A percentile compares a stretch with the other conserved stretches of the same genome.
Evolutionary conservation across 2,888 invertebrate species (phyloP).

Genomic region (Lissonota sp.): DNA sequence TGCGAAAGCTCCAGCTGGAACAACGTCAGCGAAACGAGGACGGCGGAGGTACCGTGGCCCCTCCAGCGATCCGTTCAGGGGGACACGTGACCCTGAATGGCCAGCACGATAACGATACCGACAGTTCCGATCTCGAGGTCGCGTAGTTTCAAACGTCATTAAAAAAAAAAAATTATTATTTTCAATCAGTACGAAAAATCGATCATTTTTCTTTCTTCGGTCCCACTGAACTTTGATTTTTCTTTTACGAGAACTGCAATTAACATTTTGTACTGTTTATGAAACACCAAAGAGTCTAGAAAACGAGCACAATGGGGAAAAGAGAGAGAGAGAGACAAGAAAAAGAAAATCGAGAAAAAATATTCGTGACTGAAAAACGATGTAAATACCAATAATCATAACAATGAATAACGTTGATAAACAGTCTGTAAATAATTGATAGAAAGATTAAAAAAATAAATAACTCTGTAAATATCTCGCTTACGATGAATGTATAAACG

Average conservation of each 20-base stretch:
- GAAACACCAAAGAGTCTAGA: constrained; percentile 4
- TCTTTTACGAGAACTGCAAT: constrained; percentile 29
- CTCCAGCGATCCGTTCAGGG: constrained; percentile 74
- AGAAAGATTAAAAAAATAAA: constrained; percentile 67
- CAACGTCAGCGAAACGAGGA: constrained; percentile 83
- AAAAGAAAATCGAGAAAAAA: constrained; percentile 31
- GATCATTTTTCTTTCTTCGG: background rate
- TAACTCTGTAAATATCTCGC: constrained; percentile 81
- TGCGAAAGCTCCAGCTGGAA: constrained; percentile 93
- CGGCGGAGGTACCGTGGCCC: constrained; percentile 71
- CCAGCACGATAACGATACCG: constrained; percentile 82
- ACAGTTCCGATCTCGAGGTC: constrained; percentile 93
- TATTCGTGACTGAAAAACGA: constrained; percentile 49
- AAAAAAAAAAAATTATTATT: background rate
- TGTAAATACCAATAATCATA: constrained; percentile 58
- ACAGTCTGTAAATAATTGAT: constrained; percentile 67
- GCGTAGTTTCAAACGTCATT: constrained; percentile 85
- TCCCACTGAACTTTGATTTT: constrained; percentile 62
- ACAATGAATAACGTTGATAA: constrained; percentile 40
- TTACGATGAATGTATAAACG: constrained; percentile 78
- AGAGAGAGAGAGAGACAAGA: background rate
- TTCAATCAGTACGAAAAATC: background rate
- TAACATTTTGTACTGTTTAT: constrained; percentile 13
- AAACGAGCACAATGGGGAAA: constrained; percentile 10
- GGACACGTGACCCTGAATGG: constrained; percentile 76